These are phyloP conservation scores for Listronotus oregonensis DNA, from an alignment of 1,140 invertebrate genomes.

Conservation along the genomic window DNA sequence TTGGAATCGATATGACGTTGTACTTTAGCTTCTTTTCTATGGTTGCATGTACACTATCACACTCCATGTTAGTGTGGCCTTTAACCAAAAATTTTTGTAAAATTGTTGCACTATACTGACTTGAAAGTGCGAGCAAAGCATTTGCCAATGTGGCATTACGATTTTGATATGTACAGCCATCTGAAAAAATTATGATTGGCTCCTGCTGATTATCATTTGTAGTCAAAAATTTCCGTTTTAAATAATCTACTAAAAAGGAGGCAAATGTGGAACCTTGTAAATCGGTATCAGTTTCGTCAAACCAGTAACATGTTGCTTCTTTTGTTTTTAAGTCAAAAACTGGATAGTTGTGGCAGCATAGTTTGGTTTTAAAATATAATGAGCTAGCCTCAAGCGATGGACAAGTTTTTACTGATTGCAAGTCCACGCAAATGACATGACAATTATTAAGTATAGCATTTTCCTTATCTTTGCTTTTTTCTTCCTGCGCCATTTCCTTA, in stretches of 20 bases:
- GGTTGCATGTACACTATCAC: conserved; percentile 49
- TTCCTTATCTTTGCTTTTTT: not conserved
- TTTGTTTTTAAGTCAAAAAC: conserved; percentile 1
- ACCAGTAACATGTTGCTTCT: not conserved
- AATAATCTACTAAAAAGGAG: not conserved
- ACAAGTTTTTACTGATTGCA: not conserved
- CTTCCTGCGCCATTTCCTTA: not conserved
- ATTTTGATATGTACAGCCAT: conserved; percentile 4
- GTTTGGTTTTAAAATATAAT: conserved; percentile 3
- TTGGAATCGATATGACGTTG: not conserved
- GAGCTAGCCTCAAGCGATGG: conserved; percentile 3
- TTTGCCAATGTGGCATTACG: conserved; percentile 45
- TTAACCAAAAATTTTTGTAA: conserved; percentile 55
- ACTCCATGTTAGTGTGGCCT: conserved; percentile 49
- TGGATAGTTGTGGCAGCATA: not conserved
- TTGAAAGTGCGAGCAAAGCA: conserved; percentile 47
- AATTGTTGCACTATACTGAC: conserved; percentile 46
- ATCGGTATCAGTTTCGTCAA: too few species aligned
- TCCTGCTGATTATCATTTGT: not conserved
- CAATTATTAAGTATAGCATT: not conserved
- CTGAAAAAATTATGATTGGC: not conserved
- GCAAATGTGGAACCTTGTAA: too few species aligned
- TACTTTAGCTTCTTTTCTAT: conserved; percentile 34
- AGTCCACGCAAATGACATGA: too few species aligned
- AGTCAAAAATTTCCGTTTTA: not conserved